Evolutionary conservation across 2,797 vertebrate genomes (phyloP).

Genomic region (Emys orbicularis): DNA sequence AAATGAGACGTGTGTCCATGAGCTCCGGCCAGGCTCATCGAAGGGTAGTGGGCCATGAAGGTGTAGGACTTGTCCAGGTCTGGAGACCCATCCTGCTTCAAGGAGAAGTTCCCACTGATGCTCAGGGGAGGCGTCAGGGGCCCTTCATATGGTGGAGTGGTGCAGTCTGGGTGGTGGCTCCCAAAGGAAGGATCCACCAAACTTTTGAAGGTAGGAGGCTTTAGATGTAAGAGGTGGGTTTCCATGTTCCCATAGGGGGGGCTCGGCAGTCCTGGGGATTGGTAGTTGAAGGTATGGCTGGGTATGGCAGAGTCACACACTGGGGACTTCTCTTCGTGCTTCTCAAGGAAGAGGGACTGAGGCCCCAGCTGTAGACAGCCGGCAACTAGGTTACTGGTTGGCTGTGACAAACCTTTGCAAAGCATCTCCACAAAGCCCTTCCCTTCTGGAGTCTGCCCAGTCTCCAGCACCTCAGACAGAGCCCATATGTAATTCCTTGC

Average conservation of each 20-base stretch:
- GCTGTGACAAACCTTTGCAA: slow-evolving; percentile 97
- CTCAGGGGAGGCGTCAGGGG: slow-evolving; percentile 95
- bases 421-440: slow-evolving; percentile 95
- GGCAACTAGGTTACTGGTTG: slow-evolving; percentile 96
- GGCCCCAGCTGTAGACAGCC: slow-evolving; percentile 93
- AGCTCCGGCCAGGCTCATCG: slow-evolving; percentile 82
- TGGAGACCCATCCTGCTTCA: slow-evolving; percentile 94
- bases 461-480: slow-evolving; percentile 95
- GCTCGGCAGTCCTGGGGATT: slow-evolving; percentile 95
- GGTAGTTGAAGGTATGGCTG: slow-evolving; percentile 88
- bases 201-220: slow-evolving; percentile 86
- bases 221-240: slow-evolving; percentile 92
- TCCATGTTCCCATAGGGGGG: slow-evolving; percentile 96
- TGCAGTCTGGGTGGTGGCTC: slow-evolving; percentile 87
- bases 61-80: slow-evolving; percentile 90
- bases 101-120: slow-evolving; percentile 93
- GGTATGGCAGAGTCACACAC: slow-evolving; percentile 79
- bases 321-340: slow-evolving; percentile 88
- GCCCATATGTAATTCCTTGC: slow-evolving; percentile 99
- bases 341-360: slow-evolving; percentile 86
- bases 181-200: slow-evolving; percentile 84
- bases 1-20: slow-evolving; percentile 88
- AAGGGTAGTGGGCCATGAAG: slow-evolving; percentile 87
- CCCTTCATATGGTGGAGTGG: slow-evolving; percentile 93
- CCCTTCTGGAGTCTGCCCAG: slow-evolving; percentile 90